Percentiles rank a stretch among this genome's conserved stretches.
Evolutionary conservation across 2,888 invertebrate genomes (phyloP).

Genomic region (Tiphia femorata): DNA sequence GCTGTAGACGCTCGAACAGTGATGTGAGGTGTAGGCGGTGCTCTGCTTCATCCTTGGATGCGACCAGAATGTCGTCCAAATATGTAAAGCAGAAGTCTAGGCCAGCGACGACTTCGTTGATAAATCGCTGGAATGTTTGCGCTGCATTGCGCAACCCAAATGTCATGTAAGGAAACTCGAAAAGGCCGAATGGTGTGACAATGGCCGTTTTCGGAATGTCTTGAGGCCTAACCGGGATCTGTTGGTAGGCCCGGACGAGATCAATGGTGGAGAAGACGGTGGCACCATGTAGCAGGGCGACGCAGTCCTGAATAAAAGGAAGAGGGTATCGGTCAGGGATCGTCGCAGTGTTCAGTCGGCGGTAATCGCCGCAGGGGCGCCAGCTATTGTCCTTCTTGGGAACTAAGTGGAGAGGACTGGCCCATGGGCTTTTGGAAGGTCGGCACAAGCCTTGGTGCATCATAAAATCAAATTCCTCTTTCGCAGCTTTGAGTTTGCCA

Average conservation of each 20-base stretch:
- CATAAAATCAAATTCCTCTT: conserved; percentile 47
- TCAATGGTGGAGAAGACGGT: not conserved
- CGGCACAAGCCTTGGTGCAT: conserved; percentile 46
- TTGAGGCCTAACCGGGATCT: conserved; percentile 1
- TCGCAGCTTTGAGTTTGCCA: conserved; percentile 46
- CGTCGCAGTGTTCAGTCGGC: conserved; percentile 11
- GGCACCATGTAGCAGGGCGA: not conserved
- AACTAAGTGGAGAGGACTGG: conserved; percentile 25
- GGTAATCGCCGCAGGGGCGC: conserved; percentile 28
- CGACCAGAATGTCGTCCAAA: conserved; percentile 2
- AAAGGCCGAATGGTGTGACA: conserved; percentile 3
- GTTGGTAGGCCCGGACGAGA: not conserved
- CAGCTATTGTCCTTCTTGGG: conserved; percentile 17
- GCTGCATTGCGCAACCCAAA: not conserved
- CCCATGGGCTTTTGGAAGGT: conserved; percentile 53
- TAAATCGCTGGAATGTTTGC: not conserved
- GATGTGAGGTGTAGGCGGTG: not conserved
- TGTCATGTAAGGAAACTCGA: not conserved
- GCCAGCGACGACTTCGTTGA: not conserved
- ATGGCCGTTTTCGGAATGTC: conserved; percentile 7
- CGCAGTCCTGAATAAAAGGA: conserved; percentile 3
- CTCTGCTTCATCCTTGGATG: not conserved
- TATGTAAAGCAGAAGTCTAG: not conserved
- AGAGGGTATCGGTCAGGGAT: not conserved
- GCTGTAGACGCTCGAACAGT: not conserved